A percentile compares a stretch with the other conserved stretches of the same genome.
Conservation (phyloP, 2,113 vertebrate species). For the Piaya cayana region DNA sequence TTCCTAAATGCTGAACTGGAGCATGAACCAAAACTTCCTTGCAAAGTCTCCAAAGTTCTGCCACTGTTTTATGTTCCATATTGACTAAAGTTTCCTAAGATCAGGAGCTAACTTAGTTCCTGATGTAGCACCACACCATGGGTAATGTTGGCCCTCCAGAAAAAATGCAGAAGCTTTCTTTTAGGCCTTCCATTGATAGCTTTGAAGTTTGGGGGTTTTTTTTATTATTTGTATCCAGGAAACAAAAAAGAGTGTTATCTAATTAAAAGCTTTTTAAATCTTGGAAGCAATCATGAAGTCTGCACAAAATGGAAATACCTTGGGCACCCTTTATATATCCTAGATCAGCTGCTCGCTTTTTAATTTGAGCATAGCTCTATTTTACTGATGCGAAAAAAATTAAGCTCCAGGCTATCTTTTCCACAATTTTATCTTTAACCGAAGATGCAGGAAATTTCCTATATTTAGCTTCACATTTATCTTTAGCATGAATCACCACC, state of each 20-base stretch:
- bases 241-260: neutral
- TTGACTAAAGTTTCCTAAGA: neutral
- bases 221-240: neutral
- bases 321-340: neutral
- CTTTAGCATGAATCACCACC: neutral
- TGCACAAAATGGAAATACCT: neutral
- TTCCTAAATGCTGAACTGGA: neutral
- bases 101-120: neutral
- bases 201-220: neutral
- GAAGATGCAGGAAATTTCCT: neutral
- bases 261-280: conserved; percentile 2
- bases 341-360: neutral
- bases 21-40: neutral
- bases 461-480: conserved; percentile 31
- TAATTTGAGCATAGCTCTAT: neutral
- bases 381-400: neutral
- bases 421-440: neutral
- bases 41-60: neutral
- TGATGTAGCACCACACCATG: neutral
- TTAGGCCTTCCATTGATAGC: neutral
- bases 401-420: neutral
- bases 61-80: neutral
- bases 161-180: neutral
- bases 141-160: neutral
- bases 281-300: neutral